These are phyloP conservation scores for Phyllostomus discolor DNA, from an alignment of 2,113 vertebrate species.

Conservation along the genomic window DNA sequence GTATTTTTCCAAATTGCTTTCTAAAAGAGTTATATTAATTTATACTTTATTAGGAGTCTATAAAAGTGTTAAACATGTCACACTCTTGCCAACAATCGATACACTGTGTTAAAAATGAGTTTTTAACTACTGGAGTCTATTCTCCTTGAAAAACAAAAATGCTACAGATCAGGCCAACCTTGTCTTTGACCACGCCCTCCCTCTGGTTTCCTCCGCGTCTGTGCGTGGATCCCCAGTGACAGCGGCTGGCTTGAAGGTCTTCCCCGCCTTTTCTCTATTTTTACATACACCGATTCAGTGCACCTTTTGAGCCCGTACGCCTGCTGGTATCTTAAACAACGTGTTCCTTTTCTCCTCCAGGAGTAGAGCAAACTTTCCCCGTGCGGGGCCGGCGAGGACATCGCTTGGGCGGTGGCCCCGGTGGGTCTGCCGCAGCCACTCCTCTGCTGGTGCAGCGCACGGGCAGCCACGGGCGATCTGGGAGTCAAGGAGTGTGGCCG, in stretches of 20 bases:
- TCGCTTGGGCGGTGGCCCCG: neutral
- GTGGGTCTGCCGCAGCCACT: neutral
- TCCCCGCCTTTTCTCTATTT: neutral
- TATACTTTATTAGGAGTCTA: constrained; percentile 44
- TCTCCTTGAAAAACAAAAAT: neutral
- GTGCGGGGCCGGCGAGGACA: neutral
- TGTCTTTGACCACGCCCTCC: neutral
- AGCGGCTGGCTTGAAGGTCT: neutral
- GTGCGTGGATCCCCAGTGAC: neutral
- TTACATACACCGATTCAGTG: too few species aligned
- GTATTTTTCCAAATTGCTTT: constrained; percentile 61
- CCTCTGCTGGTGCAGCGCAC: neutral
- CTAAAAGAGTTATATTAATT: constrained; percentile 53
- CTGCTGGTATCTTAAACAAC: neutral
- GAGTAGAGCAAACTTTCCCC: neutral
- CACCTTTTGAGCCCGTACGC: neutral
- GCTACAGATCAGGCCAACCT: neutral
- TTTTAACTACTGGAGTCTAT: constrained; percentile 16
- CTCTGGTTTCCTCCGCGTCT: neutral
- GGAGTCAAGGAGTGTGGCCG: neutral
- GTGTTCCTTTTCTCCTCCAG: neutral
- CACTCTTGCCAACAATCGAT: constrained; percentile 29
- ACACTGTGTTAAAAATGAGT: constrained; percentile 37
- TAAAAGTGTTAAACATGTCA: constrained; percentile 44
- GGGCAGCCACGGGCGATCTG: neutral